Base-by-base conservation (phyloP, 2,797 vertebrate genomes). In the Dryobates pubescens region DNA sequence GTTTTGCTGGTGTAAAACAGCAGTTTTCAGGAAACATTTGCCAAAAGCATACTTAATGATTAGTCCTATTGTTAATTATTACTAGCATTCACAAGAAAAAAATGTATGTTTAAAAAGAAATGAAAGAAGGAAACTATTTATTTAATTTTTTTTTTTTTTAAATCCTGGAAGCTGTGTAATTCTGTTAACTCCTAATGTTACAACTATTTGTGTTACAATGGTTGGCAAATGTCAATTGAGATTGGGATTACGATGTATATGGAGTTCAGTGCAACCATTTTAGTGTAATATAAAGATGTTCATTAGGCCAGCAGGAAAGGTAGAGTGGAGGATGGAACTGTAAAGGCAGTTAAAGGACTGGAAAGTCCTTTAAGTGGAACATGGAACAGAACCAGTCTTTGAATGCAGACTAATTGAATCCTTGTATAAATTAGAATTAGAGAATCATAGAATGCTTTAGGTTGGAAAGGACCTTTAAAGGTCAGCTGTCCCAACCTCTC, bases 361-460 rank as follows among this genome's bases (percentile, higher is more conserved):
- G 8, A 12, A 41, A 62, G 71, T 77, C 83, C 76, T 67, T 85
- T 91, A 79, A 65, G 17, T 23, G 45, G 20, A 90, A 41, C 32
- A 51, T 89, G 78, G 80, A 82, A 79, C 30, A 85, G 79, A 90
- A 88, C 72, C 75, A 85, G 70, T 22, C 59, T 83, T 75, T 86
- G 56, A 90, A 67, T 75, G 47, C 57, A 88, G 76, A 72, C 67
- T 90, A 92, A 88, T 78, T 83, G 84, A 93, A 75, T 81, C 70
- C 32, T 70, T 86, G 59, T 85, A 78, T 70, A 89, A 92, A 92
- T 82, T 24, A 51, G 49, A 92, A 92, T 82, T 24, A 51, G 49
- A 23, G 23, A 51, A 51, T 51, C 49, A 51, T 24, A 51, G 12
- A 23, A 51, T 51, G 22, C 49, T 51, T 51, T 51, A 51, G 9